Conservation (phyloP, 2,113 vertebrate genomes). For the Calyptommatus sinebrachiatus region DNA sequence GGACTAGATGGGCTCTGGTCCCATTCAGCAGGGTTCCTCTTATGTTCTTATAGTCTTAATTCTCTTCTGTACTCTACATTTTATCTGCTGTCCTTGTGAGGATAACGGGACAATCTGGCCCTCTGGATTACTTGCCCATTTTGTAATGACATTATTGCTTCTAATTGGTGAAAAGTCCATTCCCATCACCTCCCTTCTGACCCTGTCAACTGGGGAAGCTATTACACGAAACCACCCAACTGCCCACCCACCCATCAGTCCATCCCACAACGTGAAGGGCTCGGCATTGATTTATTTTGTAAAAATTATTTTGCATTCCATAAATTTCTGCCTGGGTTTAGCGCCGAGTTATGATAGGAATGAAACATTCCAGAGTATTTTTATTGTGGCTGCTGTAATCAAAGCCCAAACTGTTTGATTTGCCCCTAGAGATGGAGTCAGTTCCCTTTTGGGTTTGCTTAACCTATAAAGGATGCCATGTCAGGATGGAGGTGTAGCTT, state of each 20-base stretch:
- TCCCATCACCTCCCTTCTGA: not conserved
- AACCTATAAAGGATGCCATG: constrained; percentile 32
- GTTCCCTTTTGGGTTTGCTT: constrained; percentile 36
- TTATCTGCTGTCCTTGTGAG: no score
- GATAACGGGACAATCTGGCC: no score
- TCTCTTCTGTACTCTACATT: no score
- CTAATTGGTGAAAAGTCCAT: not conserved
- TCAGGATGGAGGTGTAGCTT: constrained; percentile 23
- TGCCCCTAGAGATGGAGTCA: not conserved
- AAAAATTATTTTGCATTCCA: not conserved
- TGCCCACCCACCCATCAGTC: not conserved
- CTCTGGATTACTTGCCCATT: no score
- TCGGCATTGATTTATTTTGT: not conserved
- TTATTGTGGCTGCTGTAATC: not conserved
- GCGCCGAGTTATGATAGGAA: not conserved
- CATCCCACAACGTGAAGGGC: not conserved
- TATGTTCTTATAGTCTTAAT: no score
- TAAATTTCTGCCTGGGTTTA: not conserved
- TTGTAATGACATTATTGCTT: no score
- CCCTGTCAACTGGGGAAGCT: not conserved
- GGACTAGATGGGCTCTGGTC: no score
- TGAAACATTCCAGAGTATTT: not conserved
- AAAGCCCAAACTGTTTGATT: not conserved
- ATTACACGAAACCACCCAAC: not conserved
- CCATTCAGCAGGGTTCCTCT: no score